These are phyloP conservation scores for Agrochola lychnidis DNA, from an alignment of 2,888 invertebrate species.

Conservation along the genomic window DNA sequence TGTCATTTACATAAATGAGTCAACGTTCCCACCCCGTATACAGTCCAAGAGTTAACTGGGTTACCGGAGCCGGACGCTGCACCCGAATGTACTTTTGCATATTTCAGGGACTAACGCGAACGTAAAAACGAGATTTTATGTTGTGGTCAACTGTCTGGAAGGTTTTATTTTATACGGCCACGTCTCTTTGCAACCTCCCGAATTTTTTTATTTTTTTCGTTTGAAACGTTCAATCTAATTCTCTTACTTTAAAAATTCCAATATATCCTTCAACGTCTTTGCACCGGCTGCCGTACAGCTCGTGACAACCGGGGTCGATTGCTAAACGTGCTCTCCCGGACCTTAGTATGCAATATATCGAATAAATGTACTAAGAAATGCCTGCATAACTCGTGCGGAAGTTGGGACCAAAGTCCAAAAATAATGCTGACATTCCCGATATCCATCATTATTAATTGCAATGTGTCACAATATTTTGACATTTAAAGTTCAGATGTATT, in stretches of 20 bases:
- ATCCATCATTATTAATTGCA: conserved; percentile 9
- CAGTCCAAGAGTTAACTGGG: conserved; percentile 63
- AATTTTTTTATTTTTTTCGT: neutral
- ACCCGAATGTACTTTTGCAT: conserved; percentile 47
- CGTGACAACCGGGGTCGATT: conserved; percentile 12
- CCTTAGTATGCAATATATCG: neutral
- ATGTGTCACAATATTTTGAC: conserved; percentile 50
- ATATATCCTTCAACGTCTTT: neutral
- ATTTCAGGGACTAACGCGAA: conserved; percentile 44
- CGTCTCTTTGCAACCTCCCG: neutral
- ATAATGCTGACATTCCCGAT: conserved; percentile 14
- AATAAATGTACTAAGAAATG: neutral
- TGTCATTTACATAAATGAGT: conserved; percentile 56
- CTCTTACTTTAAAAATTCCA: neutral
- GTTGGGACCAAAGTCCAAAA: conserved; percentile 23
- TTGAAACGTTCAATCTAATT: neutral
- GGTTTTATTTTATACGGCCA: conserved; percentile 1
- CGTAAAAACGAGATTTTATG: conserved; percentile 20
- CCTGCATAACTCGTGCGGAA: conserved; percentile 6
- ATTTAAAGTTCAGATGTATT: conserved; percentile 66
- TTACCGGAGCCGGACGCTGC: conserved; percentile 56
- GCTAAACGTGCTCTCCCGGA: neutral
- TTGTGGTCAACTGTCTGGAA: neutral
- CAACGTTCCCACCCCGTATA: conserved; percentile 55
- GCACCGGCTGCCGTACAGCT: neutral